Evolutionary conservation across 2,888 invertebrate genomes (phyloP), one percentile per base, ranked within the genome.

Genomic region (Patella ulyssiponensis): DNA sequence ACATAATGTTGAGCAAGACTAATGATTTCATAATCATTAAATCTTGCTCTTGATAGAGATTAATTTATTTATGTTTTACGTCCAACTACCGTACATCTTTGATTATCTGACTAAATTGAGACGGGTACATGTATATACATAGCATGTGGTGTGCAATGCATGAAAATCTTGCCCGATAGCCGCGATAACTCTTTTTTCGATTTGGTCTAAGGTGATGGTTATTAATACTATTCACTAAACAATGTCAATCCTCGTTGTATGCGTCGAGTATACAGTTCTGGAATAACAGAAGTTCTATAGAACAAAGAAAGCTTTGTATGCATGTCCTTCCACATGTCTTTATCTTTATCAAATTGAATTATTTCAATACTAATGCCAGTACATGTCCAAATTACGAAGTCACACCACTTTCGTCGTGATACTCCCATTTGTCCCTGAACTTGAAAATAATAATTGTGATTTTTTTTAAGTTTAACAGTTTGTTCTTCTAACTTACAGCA

Each of bases 361-460:
- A 27, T 27, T 33, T 70, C 33, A 17, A 15, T n/a, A n/a, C 15
- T 9, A 23, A 70, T 70, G 15, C 70, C 70, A 17, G 5, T 33
- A n/a, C n/a, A n/a, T 27, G 27, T 70, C 70, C 70, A 70, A n/a
- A 70, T 33, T n/a, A 70, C 70, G 5, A 70, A 70, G 23, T 70
- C 70, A 70, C 70, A 23, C 70, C 70, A 70, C 15, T 70, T 70
- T 23, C 70, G 23, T 23, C 7, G n/a, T 15, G 70, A n/a, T 70
- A 70, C 23, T 17, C n/a, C 70, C 70, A 70, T 70, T 20, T 70
- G 70, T n/a, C 70, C 70, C 33, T n/a, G 17, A 15, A 70, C 70
- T 70, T 70, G 23, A 70, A 70, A 70, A 33, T 27, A 70, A 23
- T 70, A 70, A 27, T 70, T 23, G 23, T 70, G 70, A 14, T 17